phyloP scores from a whole-genome alignment of 1,140 invertebrate genomes.

The Drosophila busckii region DNA sequence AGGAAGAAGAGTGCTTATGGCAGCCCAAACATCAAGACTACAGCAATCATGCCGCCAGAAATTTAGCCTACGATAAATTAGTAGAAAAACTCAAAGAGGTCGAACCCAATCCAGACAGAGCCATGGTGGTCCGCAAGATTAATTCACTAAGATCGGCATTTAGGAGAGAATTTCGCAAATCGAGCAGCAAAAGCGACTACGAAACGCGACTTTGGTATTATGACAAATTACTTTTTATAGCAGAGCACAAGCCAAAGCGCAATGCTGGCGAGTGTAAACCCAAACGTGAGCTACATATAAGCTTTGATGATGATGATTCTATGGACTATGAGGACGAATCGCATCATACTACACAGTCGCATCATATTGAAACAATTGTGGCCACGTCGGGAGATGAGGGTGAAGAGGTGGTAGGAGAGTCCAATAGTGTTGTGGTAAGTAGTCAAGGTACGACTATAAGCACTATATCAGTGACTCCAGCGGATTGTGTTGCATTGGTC shows the following conservation, averaged over 20 bases:
- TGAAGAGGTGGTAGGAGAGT: conserved; percentile 17
- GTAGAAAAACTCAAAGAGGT: conserved; percentile 76
- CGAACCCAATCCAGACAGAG: conserved; percentile 71
- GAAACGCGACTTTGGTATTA: conserved; percentile 76
- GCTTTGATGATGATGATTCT: conserved; percentile 65
- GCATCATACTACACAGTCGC: conserved; percentile 47
- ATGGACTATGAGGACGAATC: conserved; percentile 73
- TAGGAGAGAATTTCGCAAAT: conserved; percentile 67
- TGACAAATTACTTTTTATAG: conserved; percentile 72
- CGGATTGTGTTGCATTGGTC: conserved; percentile 59
- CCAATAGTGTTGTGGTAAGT: conserved; percentile 55
- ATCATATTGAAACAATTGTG: conserved; percentile 51
- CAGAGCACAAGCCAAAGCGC: conserved; percentile 70
- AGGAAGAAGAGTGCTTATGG: conserved; percentile 77
- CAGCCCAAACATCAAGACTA: conserved; percentile 78
- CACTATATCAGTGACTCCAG: conserved; percentile 61
- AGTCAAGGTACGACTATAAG: conserved; percentile 54
- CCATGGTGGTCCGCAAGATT: conserved; percentile 75
- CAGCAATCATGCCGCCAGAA: conserved; percentile 67
- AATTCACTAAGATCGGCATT: conserved; percentile 72
- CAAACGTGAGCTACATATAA: conserved; percentile 56
- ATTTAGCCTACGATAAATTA: conserved; percentile 69
- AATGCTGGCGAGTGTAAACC: conserved; percentile 47
- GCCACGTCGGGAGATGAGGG: conserved; percentile 40
- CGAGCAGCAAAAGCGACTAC: conserved; percentile 60